Percentiles rank a stretch among this genome's conserved stretches.
Evolutionary conservation across 2,888 invertebrate species (phyloP).

Genomic region (Agrotis segetum): DNA sequence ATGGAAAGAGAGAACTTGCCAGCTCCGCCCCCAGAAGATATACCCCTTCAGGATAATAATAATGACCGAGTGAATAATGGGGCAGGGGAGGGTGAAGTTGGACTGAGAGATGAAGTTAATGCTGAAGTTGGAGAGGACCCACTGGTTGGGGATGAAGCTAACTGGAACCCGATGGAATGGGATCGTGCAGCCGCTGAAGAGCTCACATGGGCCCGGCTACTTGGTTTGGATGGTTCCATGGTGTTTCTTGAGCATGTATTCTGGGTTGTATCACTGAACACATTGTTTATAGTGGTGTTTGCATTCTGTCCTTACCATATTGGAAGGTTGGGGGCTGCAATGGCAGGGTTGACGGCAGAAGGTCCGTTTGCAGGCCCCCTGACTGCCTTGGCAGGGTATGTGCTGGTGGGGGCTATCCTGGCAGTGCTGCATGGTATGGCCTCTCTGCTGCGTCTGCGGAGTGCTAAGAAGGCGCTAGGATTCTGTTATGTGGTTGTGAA

Average conservation of each 20-base stretch:
- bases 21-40: constrained; percentile 87
- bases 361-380: constrained; percentile 98
- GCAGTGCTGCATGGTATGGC: constrained; percentile 96
- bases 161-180: constrained; percentile 99
- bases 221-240: constrained; percentile 98
- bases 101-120: constrained; percentile 81
- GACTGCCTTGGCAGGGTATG: constrained; percentile 98
- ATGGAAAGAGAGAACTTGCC: constrained; percentile 93
- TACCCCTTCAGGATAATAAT: constrained; percentile 86
- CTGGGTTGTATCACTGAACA: constrained; percentile 99
- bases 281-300: constrained; percentile 98
- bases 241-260: constrained; percentile 99
- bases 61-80: constrained; percentile 86
- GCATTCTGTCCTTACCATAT: constrained; percentile 99
- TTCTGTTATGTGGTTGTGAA: constrained; percentile 97
- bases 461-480: constrained; percentile 96
- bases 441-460: constrained; percentile 94
- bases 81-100: constrained; percentile 78
- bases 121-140: constrained; percentile 88
- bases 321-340: constrained; percentile 95
- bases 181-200: constrained; percentile 99
- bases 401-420: constrained; percentile 95
- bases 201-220: constrained; percentile 98
- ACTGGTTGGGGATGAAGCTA: constrained; percentile 94
- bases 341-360: constrained; percentile 88